Evolutionary conservation across 2,113 vertebrate genomes (phyloP).

Genomic region (Atlantisia rogersi): DNA sequence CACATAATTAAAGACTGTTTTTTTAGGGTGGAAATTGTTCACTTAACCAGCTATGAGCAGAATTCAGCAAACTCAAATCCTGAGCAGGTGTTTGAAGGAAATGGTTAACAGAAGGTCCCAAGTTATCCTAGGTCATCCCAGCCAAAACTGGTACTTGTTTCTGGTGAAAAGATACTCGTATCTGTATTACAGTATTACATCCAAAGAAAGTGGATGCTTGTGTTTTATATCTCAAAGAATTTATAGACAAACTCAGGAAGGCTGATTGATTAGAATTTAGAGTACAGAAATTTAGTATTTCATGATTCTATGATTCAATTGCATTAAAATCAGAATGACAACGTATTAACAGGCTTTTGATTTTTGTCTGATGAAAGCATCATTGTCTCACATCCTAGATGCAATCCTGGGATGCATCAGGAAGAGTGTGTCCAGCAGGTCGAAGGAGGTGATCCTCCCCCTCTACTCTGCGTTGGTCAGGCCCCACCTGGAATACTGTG

Average conservation of each 20-base stretch:
- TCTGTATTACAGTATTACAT: neutral
- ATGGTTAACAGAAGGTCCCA: neutral
- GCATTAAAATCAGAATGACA: neutral
- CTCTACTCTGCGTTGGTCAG: too few relatives aligned
- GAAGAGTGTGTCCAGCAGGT: too few relatives aligned
- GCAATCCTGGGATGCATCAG: too few relatives aligned
- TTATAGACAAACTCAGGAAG: neutral
- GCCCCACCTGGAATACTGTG: too few relatives aligned
- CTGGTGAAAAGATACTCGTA: neutral
- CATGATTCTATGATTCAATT: neutral
- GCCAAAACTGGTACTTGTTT: neutral
- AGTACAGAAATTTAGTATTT: neutral
- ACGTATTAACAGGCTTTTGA: neutral
- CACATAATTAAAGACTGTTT: neutral
- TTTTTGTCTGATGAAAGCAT: neutral
- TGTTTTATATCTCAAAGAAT: neutral
- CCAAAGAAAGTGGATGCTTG: neutral
- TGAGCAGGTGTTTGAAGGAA: neutral
- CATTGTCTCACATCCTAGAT: fast-evolving
- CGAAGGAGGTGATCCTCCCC: too few relatives aligned
- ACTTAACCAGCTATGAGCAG: neutral
- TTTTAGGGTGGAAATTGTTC: neutral
- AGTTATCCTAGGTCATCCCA: neutral
- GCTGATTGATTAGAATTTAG: neutral
- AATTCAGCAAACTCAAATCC: neutral